Conservation (phyloP, 2,113 vertebrate species). For the Ictalurus furcatus region DNA sequence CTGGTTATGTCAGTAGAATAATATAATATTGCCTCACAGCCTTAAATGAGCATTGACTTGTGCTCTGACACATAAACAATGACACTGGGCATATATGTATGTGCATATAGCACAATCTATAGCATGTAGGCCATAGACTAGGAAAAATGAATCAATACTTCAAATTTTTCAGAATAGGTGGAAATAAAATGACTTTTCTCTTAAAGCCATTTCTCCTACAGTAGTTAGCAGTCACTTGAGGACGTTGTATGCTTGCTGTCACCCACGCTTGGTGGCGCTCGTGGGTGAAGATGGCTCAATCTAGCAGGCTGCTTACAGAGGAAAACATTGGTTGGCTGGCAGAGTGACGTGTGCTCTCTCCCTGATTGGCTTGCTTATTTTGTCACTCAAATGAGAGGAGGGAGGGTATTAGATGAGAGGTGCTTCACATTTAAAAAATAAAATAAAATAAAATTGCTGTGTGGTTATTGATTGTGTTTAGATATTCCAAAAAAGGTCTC, state of each 20-base stretch:
- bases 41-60: constrained; percentile 49
- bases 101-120: constrained; percentile 35
- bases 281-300: constrained; percentile 49
- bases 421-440: neutral
- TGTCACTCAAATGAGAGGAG: constrained; percentile 49
- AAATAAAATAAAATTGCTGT: neutral
- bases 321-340: constrained; percentile 55
- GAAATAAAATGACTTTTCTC: constrained; percentile 50
- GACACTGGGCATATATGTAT: constrained; percentile 9
- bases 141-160: constrained; percentile 60
- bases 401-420: constrained; percentile 43
- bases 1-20: constrained; percentile 65
- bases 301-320: constrained; percentile 49
- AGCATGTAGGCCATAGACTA: constrained; percentile 65
- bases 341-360: constrained; percentile 52
- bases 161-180: constrained; percentile 43
- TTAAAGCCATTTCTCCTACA: constrained; percentile 47
- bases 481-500: constrained; percentile 55
- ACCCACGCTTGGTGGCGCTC: constrained; percentile 41
- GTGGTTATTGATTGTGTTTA: constrained; percentile 58
- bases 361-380: constrained; percentile 46
- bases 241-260: constrained; percentile 44
- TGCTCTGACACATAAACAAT: constrained; percentile 63
- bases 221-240: constrained; percentile 45
- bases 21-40: constrained; percentile 57